Conservation (phyloP, 2,888 invertebrate genomes). For the Sabellastarte sp. region DNA sequence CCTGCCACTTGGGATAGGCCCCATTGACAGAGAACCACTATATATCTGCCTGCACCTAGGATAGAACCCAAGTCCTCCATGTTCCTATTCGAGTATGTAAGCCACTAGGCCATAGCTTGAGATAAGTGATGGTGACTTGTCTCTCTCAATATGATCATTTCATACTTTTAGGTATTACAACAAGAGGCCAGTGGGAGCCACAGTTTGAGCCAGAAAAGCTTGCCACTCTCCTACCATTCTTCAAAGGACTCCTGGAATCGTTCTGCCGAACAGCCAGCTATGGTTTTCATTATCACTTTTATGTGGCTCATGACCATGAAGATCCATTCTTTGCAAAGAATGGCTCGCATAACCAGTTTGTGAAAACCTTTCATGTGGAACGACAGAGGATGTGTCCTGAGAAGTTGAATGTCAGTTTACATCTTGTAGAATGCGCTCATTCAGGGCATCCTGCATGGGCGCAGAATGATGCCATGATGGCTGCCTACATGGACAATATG, state of each 20-base stretch:
- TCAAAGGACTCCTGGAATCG: constrained; percentile 27
- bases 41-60: too few relatives aligned
- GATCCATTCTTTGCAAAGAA: constrained; percentile 25
- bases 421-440: constrained; percentile 31
- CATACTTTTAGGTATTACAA: too few relatives aligned
- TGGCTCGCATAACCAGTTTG: constrained; percentile 21
- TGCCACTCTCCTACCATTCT: constrained; percentile 25
- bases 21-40: too few relatives aligned
- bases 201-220: constrained; percentile 13
- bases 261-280: constrained; percentile 29
- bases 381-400: constrained; percentile 16
- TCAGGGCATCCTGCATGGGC: constrained; percentile 33
- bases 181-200: constrained; percentile 17
- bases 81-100: too few relatives aligned
- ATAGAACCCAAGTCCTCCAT: too few relatives aligned
- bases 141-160: too few relatives aligned
- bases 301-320: constrained; percentile 29
- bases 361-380: constrained; percentile 15
- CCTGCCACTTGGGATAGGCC: too few relatives aligned
- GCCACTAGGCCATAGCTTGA: too few relatives aligned
- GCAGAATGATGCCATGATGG: constrained; percentile 37
- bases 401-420: constrained; percentile 25
- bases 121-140: too few relatives aligned
- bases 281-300: constrained; percentile 32
- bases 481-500: constrained; percentile 34